A percentile compares a stretch with the other conserved stretches of the same genome.
Conservation (phyloP, 1,140 invertebrate genomes). For the Dendroctonus ponderosae region DNA sequence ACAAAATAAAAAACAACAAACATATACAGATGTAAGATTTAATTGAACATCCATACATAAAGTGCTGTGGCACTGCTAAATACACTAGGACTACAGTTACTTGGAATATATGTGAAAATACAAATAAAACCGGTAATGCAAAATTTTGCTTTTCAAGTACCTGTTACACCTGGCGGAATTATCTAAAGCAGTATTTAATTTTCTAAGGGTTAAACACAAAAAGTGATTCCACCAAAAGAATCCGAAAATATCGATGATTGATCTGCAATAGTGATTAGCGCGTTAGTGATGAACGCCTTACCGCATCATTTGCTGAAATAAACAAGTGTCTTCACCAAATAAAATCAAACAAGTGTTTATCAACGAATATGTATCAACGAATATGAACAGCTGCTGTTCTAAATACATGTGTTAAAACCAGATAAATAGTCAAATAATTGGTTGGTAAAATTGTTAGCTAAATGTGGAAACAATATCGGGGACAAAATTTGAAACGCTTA, state of each 20-base stretch:
- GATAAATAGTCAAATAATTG: too few species aligned
- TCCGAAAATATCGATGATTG: background rate
- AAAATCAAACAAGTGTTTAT: too few species aligned
- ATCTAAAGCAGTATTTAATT: constrained; percentile 29
- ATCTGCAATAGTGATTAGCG: too few species aligned
- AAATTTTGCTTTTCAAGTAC: background rate
- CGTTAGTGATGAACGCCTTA: too few species aligned
- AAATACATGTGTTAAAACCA: too few species aligned
- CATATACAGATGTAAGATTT: constrained; percentile 25
- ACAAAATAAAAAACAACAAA: constrained; percentile 32
- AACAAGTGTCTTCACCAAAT: too few species aligned
- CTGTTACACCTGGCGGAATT: background rate
- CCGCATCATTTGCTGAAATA: too few species aligned
- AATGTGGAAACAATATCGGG: too few species aligned
- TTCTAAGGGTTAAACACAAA: constrained; percentile 21
- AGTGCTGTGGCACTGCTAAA: constrained; percentile 15
- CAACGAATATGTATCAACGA: too few species aligned
- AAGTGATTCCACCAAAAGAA: constrained; percentile 1
- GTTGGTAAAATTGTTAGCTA: too few species aligned
- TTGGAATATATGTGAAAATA: constrained; percentile 31
- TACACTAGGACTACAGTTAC: constrained; percentile 26
- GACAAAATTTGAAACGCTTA: constrained; percentile 14
- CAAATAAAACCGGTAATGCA: constrained; percentile 16
- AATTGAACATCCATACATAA: constrained; percentile 30
- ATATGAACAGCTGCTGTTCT: background rate